phyloP scores from a whole-genome alignment of 2,888 invertebrate species.

The Aromia moschata region DNA sequence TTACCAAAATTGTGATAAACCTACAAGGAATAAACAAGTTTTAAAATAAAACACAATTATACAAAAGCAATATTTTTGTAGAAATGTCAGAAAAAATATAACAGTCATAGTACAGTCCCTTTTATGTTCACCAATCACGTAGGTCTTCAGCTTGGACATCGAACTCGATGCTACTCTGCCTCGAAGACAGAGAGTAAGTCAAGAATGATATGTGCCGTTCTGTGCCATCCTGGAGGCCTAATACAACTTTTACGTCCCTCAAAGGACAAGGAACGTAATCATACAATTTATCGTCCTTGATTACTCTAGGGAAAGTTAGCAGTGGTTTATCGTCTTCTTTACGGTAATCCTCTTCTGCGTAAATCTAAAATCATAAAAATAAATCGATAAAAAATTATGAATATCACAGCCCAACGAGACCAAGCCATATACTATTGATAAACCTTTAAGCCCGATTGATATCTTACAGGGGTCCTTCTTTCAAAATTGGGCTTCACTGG shows the following conservation, averaged over 20 bases:
- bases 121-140: constrained; percentile 27
- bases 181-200: constrained; percentile 35
- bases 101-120: too few species aligned
- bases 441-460: too few species aligned
- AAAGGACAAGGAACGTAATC: constrained; percentile 37
- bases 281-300: constrained; percentile 37
- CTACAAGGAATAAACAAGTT: too few species aligned
- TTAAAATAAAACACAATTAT: too few species aligned
- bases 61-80: too few species aligned
- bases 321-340: constrained; percentile 21
- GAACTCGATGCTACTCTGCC: constrained; percentile 18
- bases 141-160: constrained; percentile 24
- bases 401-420: too few species aligned
- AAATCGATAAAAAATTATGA: too few species aligned
- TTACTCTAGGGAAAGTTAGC: constrained; percentile 40
- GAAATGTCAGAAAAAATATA: too few species aligned
- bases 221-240: constrained; percentile 33
- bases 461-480: too few species aligned
- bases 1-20: too few species aligned
- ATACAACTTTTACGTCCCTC: constrained; percentile 41
- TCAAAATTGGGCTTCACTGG: too few species aligned
- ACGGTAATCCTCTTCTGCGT: constrained; percentile 12
- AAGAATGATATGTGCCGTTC: constrained; percentile 35
- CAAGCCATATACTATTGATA: too few species aligned
- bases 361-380: constrained; percentile 1